Base-by-base conservation (phyloP, 2,113 vertebrate species). In the Pachyramphus minor region DNA sequence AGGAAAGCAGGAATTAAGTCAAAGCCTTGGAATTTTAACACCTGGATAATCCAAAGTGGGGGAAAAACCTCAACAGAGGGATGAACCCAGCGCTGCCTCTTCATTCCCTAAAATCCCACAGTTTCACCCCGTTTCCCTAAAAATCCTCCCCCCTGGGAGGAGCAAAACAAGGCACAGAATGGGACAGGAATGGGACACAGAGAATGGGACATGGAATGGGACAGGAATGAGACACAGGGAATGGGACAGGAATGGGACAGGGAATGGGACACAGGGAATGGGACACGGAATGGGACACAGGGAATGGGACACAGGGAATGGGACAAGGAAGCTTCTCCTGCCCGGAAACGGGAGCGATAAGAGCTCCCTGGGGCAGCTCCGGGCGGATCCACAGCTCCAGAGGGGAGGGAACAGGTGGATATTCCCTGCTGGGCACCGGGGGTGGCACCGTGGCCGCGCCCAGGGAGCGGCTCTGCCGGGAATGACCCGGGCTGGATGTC, bases 201-300 rank as follows among this genome's bases (percentile, higher is more conserved):
- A 58, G 68, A 23, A 45, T 0, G 21, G 31, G 10, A 21, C 6
- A 0, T 45, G 68, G 47, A 35, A 24, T n/a, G n/a, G n/a, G n/a
- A n/a, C n/a, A n/a, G n/a, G n/a, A n/a, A n/a, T n/a, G n/a, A n/a
- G n/a, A n/a, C n/a, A n/a, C n/a, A n/a, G n/a, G n/a, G n/a, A n/a
- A n/a, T n/a, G n/a, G n/a, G n/a, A n/a, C n/a, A n/a, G 68, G 68
- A 23, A 45, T 0, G 21, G 31, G 10, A 21, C 6, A 0, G 45
- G 68, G 47, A 35, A 24, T n/a, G 25, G 14, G 17, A 8, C 6
- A n/a, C n/a, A n/a, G 4, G 68, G 68, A 23, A 45, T 0, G 21
- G 31, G 10, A 21, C 6, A 0, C 37, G 68, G 47, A 35, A 24
- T n/a, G n/a, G n/a, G n/a, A n/a, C n/a, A n/a, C n/a, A n/a, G n/a